These are phyloP conservation scores for Calyptomena viridis DNA, from an alignment of 2,113 vertebrate genomes.

Conservation along the genomic window DNA sequence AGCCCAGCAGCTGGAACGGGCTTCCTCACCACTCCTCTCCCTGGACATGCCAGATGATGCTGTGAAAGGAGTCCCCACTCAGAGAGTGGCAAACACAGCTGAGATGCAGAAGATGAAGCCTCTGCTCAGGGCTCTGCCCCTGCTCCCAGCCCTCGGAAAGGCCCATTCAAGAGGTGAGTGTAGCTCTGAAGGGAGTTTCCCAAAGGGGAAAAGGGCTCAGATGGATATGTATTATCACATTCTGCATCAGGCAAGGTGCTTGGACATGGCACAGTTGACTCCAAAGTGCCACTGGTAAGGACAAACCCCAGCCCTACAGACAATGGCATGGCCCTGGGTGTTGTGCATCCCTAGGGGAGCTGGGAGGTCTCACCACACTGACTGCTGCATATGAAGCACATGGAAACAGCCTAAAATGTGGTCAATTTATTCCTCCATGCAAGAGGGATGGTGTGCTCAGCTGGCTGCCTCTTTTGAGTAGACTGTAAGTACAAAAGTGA, in stretches of 20 bases:
- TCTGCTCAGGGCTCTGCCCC: not conserved
- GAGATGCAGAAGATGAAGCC: not conserved
- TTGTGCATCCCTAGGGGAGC: not conserved
- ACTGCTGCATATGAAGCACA: not conserved
- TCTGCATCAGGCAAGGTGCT: not conserved
- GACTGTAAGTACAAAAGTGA: not conserved
- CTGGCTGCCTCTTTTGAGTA: not conserved
- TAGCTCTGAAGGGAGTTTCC: not conserved
- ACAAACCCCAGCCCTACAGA: not conserved
- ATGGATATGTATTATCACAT: not conserved
- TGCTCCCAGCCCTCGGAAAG: not conserved
- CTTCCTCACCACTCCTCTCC: not conserved
- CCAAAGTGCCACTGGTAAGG: not conserved
- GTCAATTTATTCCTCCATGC: not conserved
- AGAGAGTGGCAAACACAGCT: fast-evolving
- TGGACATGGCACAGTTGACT: not conserved
- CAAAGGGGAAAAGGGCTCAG: not conserved
- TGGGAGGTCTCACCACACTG: not conserved
- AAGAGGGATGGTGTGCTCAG: not conserved
- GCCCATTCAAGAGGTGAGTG: not conserved
- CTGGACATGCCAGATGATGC: fast-evolving
- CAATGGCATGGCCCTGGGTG: not conserved
- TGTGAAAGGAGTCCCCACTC: not conserved
- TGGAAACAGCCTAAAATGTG: not conserved
- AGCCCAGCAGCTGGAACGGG: fast-evolving